These are phyloP conservation scores for Macrobrachium nipponense DNA, from an alignment of 1,140 invertebrate genomes.

Conservation along the genomic window DNA sequence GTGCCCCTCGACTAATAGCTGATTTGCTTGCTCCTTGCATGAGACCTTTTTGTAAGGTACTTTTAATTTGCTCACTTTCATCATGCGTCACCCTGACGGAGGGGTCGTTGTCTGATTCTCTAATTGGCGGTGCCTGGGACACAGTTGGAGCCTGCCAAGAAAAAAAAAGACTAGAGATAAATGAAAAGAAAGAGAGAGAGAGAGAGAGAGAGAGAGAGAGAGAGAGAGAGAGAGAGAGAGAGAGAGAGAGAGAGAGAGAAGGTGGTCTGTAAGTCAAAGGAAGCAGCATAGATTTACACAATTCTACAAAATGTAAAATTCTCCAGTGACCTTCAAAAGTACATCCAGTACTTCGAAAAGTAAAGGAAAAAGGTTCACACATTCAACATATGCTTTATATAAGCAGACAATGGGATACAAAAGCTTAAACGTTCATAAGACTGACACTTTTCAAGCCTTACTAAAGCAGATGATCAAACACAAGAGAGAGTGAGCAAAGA, in stretches of 20 bases:
- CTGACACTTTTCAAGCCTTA: no score
- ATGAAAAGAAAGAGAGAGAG: not conserved
- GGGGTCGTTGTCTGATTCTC: not conserved
- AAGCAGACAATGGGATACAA: no score
- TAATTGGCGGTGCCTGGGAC: not conserved
- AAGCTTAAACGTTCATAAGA: no score
- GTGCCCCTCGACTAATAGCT: not conserved
- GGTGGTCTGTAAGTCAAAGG: not conserved
- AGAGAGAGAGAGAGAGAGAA: slow-evolving; percentile 3
- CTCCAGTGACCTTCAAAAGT: no score
- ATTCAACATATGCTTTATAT: no score
- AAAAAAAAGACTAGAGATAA: not conserved
- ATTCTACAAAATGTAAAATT: not conserved
- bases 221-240: slow-evolving; percentile 18
- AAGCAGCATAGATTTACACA: not conserved
- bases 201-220: slow-evolving; percentile 18
- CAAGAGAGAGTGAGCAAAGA: no score
- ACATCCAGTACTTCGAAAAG: no score
- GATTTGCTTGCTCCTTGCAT: slow-evolving; percentile 45
- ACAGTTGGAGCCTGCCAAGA: not conserved
- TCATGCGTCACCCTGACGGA: slow-evolving; percentile 38
- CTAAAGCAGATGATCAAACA: no score
- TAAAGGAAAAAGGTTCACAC: no score
- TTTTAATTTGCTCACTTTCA: slow-evolving; percentile 53
- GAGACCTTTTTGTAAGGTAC: slow-evolving; percentile 56